A percentile compares a stretch with the other conserved stretches of the same genome.
Evolutionary conservation across 2,113 vertebrate genomes (phyloP).

Genomic region (Sinocyclocheilus maitianheensis): DNA sequence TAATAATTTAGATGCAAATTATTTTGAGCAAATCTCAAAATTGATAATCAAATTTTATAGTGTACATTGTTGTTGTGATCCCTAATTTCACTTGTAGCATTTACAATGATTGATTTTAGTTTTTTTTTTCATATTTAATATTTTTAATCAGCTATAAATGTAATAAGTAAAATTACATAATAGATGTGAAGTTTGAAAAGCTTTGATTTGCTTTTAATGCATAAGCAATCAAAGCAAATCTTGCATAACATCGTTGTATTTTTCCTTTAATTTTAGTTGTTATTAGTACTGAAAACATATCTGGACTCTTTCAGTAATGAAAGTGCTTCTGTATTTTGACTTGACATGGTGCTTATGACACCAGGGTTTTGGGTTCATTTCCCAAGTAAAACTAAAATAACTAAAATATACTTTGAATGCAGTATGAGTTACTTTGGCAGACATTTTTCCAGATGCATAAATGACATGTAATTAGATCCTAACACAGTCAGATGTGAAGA

Average conservation of each 20-base stretch:
- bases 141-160: background rate
- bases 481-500: background rate
- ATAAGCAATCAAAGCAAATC: background rate
- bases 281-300: background rate
- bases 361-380: background rate
- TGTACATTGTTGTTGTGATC: background rate
- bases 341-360: background rate
- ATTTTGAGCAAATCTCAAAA: background rate
- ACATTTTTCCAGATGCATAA: constrained; percentile 24
- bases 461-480: constrained; percentile 5
- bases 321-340: background rate
- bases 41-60: background rate
- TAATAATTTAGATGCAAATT: background rate
- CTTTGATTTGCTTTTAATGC: background rate
- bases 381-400: background rate
- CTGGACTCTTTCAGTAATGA: background rate
- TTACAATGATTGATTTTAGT: background rate
- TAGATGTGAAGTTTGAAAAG: background rate
- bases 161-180: background rate
- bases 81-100: background rate
- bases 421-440: constrained; percentile 1
- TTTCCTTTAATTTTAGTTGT: background rate
- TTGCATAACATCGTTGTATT: background rate
- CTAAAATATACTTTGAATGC: constrained; percentile 2
- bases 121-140: background rate